These are phyloP conservation scores for Drosophila pandora DNA, from an alignment of 1,140 invertebrate species.

Conservation along the genomic window DNA sequence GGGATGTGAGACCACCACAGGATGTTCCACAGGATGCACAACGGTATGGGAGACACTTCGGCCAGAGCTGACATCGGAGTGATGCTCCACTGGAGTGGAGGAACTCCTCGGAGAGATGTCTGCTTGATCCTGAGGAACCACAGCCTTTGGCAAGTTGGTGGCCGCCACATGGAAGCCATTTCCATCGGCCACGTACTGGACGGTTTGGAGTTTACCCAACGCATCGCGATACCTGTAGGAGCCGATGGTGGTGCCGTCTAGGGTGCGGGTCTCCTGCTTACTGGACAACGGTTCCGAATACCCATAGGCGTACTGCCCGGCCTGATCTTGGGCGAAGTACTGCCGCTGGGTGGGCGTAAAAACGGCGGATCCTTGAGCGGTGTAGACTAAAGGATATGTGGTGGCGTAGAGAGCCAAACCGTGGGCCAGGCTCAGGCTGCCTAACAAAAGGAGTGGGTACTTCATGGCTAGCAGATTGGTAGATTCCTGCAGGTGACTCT, in stretches of 20 bases:
- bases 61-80: not conserved
- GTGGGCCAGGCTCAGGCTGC: conserved; percentile 44
- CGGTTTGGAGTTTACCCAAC: conserved; percentile 86
- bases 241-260: conserved; percentile 88
- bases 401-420: conserved; percentile 56
- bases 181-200: conserved; percentile 86
- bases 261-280: conserved; percentile 87
- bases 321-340: conserved; percentile 87
- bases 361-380: conserved; percentile 58
- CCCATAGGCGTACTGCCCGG: conserved; percentile 88
- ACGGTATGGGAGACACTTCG: not conserved
- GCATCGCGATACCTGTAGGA: conserved; percentile 88
- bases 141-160: conserved; percentile 86
- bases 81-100: conserved; percentile 16
- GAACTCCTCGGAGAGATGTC: conserved; percentile 9
- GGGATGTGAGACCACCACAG: not conserved
- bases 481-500: conserved; percentile 11
- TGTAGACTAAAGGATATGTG: conserved; percentile 62
- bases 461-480: conserved; percentile 42
- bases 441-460: conserved; percentile 45
- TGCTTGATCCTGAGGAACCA: conserved; percentile 11
- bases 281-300: conserved; percentile 87
- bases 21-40: not conserved
- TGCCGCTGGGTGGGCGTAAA: conserved; percentile 83
- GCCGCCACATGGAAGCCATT: conserved; percentile 87